Evolutionary conservation across 2,888 invertebrate species (phyloP).

Genomic region (Dysmachus trigonus): DNA sequence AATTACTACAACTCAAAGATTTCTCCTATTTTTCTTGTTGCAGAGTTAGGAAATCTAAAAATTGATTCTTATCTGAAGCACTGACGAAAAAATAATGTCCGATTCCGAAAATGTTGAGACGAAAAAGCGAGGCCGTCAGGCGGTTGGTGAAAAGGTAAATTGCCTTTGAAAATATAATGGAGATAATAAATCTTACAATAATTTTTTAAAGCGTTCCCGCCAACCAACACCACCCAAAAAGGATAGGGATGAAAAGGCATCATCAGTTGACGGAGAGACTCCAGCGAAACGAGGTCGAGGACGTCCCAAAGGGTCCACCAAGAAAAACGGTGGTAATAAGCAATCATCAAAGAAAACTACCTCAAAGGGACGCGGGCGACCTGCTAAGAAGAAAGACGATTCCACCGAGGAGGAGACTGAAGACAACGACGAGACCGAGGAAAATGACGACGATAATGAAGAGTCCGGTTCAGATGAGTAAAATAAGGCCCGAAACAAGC

Average conservation of each 20-base stretch:
- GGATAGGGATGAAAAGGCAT: constrained; percentile 69
- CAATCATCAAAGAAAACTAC: constrained; percentile 48
- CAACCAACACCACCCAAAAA: constrained; percentile 64
- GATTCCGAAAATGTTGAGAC: constrained; percentile 54
- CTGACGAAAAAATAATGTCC: constrained; percentile 51
- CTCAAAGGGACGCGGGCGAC: constrained; percentile 51
- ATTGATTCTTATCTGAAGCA: not conserved
- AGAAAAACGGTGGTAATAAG: constrained; percentile 62
- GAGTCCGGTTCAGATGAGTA: constrained; percentile 53
- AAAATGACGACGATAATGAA: constrained; percentile 53
- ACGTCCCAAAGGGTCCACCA: constrained; percentile 69
- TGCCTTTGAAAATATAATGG: not conserved
- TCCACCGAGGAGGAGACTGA: constrained; percentile 53
- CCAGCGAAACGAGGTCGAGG: constrained; percentile 68
- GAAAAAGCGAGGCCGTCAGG: constrained; percentile 52
- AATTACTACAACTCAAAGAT: not conserved
- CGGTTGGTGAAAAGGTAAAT: constrained; percentile 50
- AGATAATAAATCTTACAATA: too few species aligned
- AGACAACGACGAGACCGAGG: constrained; percentile 53
- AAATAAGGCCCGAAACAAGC: not conserved
- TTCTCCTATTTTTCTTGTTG: not conserved
- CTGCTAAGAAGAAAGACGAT: constrained; percentile 53
- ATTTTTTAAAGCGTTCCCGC: constrained; percentile 62
- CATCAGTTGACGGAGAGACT: constrained; percentile 68
- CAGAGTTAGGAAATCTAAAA: not conserved